These are phyloP conservation scores for Gambusia affinis DNA, from an alignment of 2,113 vertebrate species.

Conservation along the genomic window DNA sequence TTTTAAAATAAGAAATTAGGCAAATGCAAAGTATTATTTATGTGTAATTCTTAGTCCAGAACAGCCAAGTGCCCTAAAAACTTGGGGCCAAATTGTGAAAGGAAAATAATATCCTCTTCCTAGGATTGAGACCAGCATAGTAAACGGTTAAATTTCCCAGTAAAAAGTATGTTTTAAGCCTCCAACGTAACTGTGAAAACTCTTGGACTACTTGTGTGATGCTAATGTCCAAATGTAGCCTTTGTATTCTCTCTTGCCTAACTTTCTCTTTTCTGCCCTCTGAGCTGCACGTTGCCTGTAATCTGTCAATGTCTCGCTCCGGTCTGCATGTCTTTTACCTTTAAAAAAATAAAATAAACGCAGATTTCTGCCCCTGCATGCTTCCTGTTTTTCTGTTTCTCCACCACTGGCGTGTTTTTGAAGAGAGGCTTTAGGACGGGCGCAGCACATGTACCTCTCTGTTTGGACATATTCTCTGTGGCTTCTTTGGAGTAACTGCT, in stretches of 20 bases:
- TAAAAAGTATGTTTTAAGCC: too few species aligned
- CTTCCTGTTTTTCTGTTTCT: conserved; percentile 36
- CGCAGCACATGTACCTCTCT: conserved; percentile 53
- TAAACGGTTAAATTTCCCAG: too few species aligned
- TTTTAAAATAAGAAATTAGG: background rate
- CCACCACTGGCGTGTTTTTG: conserved; percentile 24
- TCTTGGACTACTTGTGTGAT: background rate
- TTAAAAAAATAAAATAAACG: conserved; percentile 35
- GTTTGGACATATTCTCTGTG: conserved; percentile 56
- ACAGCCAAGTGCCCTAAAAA: background rate
- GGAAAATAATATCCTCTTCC: too few species aligned
- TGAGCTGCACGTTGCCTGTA: conserved; percentile 42
- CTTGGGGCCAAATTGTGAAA: too few species aligned
- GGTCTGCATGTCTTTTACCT: conserved; percentile 45
- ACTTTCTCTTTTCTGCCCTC: conserved; percentile 16
- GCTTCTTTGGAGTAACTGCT: conserved; percentile 2
- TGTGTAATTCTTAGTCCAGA: background rate
- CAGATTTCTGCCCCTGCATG: conserved; percentile 51
- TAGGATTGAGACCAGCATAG: too few species aligned
- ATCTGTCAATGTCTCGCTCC: conserved; percentile 34
- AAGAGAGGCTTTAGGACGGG: conserved; percentile 2
- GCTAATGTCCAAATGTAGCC: background rate
- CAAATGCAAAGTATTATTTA: background rate
- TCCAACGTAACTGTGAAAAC: background rate
- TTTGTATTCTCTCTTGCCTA: conserved; percentile 1